Conservation (phyloP, 2,888 invertebrate genomes). For the Epinotia nisella region DNA sequence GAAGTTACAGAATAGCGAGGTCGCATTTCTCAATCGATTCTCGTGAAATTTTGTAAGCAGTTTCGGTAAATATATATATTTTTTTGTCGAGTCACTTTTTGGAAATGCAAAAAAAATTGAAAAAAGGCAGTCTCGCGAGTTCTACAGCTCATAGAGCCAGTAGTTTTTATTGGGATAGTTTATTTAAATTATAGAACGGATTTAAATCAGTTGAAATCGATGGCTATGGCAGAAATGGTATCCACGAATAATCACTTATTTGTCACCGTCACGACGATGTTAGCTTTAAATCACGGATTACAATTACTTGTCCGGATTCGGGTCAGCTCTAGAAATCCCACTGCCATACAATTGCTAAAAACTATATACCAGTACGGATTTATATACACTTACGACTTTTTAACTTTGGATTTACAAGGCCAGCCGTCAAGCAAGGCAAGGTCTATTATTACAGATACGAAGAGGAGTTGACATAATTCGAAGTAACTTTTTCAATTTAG, state of each 20-base stretch:
- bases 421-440: too few species aligned
- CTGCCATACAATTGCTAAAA: background rate
- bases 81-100: too few species aligned
- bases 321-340: background rate
- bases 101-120: too few species aligned
- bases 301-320: slow-evolving; percentile 9
- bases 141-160: too few species aligned
- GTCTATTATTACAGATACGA: slow-evolving; percentile 19
- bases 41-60: too few species aligned
- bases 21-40: too few species aligned
- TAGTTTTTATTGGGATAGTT: too few species aligned
- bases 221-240: background rate
- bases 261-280: background rate
- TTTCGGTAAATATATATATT: too few species aligned
- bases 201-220: too few species aligned
- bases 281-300: slow-evolving; percentile 19
- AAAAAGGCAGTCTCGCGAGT: too few species aligned
- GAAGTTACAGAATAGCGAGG: too few species aligned
- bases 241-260: background rate
- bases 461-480: slow-evolving; percentile 20
- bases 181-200: too few species aligned
- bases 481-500: slow-evolving; percentile 21
- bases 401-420: slow-evolving; percentile 9
- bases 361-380: background rate
- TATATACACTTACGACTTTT: background rate